phyloP scores from a whole-genome alignment of 2,797 vertebrate genomes.

The Pogoniulus pusillus region DNA sequence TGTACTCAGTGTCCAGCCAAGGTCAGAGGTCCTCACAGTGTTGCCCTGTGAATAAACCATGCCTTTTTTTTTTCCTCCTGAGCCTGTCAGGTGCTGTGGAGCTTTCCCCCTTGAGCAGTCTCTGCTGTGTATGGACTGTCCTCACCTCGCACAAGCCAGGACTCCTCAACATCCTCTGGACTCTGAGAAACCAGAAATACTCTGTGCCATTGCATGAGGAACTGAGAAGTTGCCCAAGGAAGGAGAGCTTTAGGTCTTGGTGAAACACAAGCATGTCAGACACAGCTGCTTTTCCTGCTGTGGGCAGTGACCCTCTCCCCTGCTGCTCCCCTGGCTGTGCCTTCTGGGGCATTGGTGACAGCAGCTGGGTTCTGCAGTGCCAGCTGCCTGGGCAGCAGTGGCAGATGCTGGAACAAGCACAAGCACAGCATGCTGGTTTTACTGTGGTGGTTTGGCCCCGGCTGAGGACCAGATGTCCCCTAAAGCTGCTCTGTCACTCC shows the following conservation, averaged over 20 bases:
- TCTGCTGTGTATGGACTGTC: accelerated
- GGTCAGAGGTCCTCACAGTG: background rate
- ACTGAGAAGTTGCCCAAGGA: background rate
- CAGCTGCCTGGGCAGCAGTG: background rate
- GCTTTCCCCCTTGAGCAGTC: background rate
- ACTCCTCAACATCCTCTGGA: background rate
- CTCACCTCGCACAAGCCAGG: background rate
- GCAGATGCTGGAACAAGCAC: background rate
- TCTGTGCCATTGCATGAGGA: background rate
- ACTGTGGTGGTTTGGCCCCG: background rate
- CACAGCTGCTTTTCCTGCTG: background rate
- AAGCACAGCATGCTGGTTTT: accelerated
- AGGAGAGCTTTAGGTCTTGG: background rate
- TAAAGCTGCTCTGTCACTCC: too few species aligned
- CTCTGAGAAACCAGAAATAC: background rate
- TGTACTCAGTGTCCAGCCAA: background rate
- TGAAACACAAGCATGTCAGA: background rate
- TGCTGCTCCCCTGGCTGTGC: background rate
- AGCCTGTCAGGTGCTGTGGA: background rate
- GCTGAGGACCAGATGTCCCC: too few species aligned
- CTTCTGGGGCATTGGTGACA: accelerated
- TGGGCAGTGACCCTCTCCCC: accelerated
- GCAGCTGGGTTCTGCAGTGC: accelerated
- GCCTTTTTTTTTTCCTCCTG: background rate
- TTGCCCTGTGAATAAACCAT: background rate